Evolutionary conservation across 2,113 vertebrate genomes (phyloP).

Genomic region (Hippotragus niger): DNA sequence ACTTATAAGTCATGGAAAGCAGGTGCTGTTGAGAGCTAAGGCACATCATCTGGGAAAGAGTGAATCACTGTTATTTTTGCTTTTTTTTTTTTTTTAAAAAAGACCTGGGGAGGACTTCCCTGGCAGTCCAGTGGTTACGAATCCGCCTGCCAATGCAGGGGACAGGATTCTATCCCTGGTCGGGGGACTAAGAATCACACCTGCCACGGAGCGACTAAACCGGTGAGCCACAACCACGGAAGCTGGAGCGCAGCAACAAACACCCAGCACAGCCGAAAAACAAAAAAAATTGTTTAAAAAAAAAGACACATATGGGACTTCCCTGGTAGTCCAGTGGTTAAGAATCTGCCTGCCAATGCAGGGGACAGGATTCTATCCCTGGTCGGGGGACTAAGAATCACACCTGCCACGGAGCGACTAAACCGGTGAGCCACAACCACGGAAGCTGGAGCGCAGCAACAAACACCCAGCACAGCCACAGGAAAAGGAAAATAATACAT

Average conservation of each 20-base stretch:
- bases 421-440: not conserved
- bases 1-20: not conserved
- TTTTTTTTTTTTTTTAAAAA: not conserved
- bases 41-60: not conserved
- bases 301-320: no score
- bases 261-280: not conserved
- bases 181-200: not conserved
- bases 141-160: not conserved
- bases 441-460: accelerated
- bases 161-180: not conserved
- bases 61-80: not conserved
- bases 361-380: not conserved
- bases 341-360: not conserved
- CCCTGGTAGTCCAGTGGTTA: not conserved
- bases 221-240: not conserved
- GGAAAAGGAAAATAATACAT: not conserved
- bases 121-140: not conserved
- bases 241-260: not conserved
- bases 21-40: not conserved
- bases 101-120: not conserved
- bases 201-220: accelerated
- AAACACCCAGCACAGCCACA: not conserved
- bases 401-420: accelerated
- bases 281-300: no score
- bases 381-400: not conserved